phyloP scores from a whole-genome alignment of 2,888 invertebrate genomes.

The Drepanosiphum platanoidis region DNA sequence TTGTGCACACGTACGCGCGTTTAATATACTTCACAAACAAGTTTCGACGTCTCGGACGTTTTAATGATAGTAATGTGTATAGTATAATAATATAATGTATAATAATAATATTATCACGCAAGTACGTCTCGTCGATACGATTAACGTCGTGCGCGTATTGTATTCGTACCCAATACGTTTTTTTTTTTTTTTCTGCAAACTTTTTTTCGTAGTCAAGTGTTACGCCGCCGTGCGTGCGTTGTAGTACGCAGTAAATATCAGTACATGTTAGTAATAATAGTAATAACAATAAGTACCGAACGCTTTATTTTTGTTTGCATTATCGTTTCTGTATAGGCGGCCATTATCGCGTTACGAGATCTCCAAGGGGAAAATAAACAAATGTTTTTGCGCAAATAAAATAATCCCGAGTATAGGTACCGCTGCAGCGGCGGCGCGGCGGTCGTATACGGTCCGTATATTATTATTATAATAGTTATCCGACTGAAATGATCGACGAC shows the following conservation, averaged over 20 bases:
- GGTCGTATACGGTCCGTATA: not conserved
- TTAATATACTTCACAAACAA: constrained; percentile 30
- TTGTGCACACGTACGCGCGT: not conserved
- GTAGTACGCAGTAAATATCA: not conserved
- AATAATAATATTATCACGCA: not conserved
- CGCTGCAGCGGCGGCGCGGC: not conserved
- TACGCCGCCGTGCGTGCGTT: not conserved
- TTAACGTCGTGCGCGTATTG: not conserved
- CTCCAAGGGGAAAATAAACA: not conserved
- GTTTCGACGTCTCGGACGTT: constrained; percentile 6
- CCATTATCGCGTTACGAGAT: not conserved
- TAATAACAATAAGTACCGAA: no score
- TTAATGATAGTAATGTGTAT: constrained; percentile 10
- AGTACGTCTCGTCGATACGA: not conserved
- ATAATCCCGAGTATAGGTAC: not conserved
- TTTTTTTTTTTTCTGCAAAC: not conserved
- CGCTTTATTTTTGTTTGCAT: not conserved
- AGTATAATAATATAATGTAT: no score
- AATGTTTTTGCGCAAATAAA: not conserved
- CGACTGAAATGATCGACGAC: not conserved
- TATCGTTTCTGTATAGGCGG: not conserved
- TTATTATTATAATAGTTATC: not conserved
- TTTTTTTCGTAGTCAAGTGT: not conserved
- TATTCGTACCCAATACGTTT: not conserved
- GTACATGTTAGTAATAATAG: no score